These are phyloP conservation scores for Ibidorhyncha struthersii DNA, from an alignment of 2,113 vertebrate genomes.

Conservation along the genomic window DNA sequence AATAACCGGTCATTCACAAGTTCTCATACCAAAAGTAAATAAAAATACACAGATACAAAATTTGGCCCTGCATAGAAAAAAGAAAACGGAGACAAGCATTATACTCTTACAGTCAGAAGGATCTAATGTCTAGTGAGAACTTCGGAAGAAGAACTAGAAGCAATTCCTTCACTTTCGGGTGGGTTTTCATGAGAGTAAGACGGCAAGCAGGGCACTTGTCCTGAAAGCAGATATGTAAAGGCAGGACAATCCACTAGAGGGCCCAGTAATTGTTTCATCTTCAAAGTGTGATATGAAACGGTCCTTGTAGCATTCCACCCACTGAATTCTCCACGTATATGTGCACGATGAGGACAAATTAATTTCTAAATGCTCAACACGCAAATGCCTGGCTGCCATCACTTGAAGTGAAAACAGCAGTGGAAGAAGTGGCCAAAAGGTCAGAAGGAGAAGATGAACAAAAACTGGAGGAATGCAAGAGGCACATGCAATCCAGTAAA, in stretches of 20 bases:
- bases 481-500: neutral
- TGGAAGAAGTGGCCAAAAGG: neutral
- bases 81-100: neutral
- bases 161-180: neutral
- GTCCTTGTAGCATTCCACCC: neutral
- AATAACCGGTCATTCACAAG: neutral
- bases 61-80: neutral
- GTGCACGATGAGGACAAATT: neutral
- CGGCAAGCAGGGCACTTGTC: neutral
- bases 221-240: neutral
- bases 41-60: neutral
- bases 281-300: neutral
- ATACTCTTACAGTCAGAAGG: neutral
- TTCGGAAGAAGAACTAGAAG: neutral
- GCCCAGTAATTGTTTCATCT: neutral
- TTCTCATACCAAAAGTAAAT: neutral
- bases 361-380: neutral
- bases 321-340: neutral
- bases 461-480: neutral
- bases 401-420: neutral
- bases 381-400: neutral
- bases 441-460: neutral
- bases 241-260: neutral
- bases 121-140: neutral
- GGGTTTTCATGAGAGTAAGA: neutral